phyloP scores from a whole-genome alignment of 2,888 invertebrate species.

The Laspeyria flexula region DNA sequence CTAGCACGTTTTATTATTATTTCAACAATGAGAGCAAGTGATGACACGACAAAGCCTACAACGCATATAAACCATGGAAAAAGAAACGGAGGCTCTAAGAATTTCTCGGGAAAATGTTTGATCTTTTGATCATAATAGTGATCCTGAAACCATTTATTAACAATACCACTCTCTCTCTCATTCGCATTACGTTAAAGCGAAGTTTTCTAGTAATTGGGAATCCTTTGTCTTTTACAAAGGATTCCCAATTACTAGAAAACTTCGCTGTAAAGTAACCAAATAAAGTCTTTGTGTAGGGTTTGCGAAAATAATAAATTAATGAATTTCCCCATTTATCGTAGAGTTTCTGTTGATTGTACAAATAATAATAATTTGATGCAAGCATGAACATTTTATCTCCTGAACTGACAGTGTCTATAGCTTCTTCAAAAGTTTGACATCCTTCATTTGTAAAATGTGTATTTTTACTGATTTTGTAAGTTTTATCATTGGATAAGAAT shows the following conservation, averaged over 20 bases:
- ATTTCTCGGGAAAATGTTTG: slow-evolving; percentile 12
- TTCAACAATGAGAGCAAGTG: slow-evolving; percentile 20
- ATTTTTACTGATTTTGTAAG: neutral
- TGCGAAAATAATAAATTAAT: slow-evolving; percentile 11
- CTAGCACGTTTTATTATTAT: too few species aligned
- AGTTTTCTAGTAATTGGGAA: slow-evolving; percentile 28
- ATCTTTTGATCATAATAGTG: slow-evolving; percentile 7
- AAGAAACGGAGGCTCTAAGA: slow-evolving; percentile 7
- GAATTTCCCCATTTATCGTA: slow-evolving; percentile 11
- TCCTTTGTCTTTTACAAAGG: too few species aligned
- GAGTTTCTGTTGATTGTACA: slow-evolving; percentile 1
- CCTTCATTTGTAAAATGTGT: slow-evolving; percentile 8
- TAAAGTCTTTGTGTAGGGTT: slow-evolving; percentile 13
- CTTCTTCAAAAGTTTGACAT: slow-evolving; percentile 15
- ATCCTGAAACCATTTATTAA: slow-evolving; percentile 17
- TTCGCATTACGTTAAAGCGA: slow-evolving; percentile 13
- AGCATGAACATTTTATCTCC: slow-evolving; percentile 4
- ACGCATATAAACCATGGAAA: slow-evolving; percentile 31
- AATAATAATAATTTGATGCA: slow-evolving; percentile 1
- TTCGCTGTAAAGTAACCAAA: slow-evolving; percentile 9
- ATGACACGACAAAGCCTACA: slow-evolving; percentile 10
- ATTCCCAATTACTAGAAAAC: too few species aligned
- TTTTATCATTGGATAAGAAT: too few species aligned
- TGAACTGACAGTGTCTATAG: slow-evolving; percentile 1
- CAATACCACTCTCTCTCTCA: slow-evolving; percentile 32